phyloP scores from a whole-genome alignment of 2,113 vertebrate species.

The Nycticebus coucang region DNA sequence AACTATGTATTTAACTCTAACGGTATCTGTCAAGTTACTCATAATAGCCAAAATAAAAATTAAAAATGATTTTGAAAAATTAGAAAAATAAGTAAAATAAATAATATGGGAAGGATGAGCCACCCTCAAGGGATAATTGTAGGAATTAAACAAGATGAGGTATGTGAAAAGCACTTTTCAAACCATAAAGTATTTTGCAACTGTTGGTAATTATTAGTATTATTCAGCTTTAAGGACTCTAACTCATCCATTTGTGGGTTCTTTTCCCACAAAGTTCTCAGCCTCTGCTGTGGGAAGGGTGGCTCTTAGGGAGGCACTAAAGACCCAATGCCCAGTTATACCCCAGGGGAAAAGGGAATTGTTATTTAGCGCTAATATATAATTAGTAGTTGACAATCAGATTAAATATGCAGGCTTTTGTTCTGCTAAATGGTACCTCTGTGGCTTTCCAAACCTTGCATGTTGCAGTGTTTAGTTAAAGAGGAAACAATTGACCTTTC shows the following conservation, averaged over 20 bases:
- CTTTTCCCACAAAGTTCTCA: conserved; percentile 48
- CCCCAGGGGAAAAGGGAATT: background rate
- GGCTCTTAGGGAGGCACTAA: background rate
- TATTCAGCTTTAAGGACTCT: conserved; percentile 42
- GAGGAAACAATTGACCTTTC: conserved; percentile 31
- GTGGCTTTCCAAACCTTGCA: conserved; percentile 29
- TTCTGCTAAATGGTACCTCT: conserved; percentile 60
- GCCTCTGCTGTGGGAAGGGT: background rate
- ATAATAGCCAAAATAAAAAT: background rate
- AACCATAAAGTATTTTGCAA: background rate
- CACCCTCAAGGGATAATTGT: background rate
- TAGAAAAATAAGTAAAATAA: background rate
- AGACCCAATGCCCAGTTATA: background rate
- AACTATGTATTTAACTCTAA: background rate
- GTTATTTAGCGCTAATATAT: conserved; percentile 59
- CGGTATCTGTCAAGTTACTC: background rate
- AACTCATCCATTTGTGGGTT: background rate
- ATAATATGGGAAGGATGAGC: no score
- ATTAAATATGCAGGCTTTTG: conserved; percentile 58
- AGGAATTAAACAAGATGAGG: background rate
- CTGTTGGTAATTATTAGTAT: conserved; percentile 39
- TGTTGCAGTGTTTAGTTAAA: background rate
- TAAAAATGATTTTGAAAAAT: background rate
- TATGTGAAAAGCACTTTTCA: background rate
- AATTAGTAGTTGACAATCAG: conserved; percentile 67